phyloP scores from a whole-genome alignment of 1,140 invertebrate genomes.

The Trissolcus basalis region DNA sequence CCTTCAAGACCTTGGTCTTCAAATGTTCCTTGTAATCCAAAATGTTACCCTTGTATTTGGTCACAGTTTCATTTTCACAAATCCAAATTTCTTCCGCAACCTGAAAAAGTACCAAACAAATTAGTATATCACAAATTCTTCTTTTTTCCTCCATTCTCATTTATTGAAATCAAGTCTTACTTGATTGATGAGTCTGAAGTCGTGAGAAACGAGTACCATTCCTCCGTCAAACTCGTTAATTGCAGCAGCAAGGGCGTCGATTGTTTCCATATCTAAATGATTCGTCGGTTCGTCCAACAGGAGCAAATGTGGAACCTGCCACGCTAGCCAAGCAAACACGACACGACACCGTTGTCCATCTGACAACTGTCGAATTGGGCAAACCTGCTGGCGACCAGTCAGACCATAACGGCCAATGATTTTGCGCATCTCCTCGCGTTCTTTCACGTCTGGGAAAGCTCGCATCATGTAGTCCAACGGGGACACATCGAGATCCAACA shows the following conservation, averaged over 20 bases:
- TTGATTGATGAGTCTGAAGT: conserved; percentile 98
- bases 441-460: conserved; percentile 97
- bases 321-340: conserved; percentile 97
- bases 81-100: conserved; percentile 99
- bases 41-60: conserved; percentile 98
- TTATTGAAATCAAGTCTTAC: conserved; percentile 76
- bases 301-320: conserved; percentile 95
- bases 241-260: conserved; percentile 97
- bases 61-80: conserved; percentile 96
- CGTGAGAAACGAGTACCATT: conserved; percentile 97
- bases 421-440: conserved; percentile 99
- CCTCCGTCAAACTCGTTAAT: conserved; percentile 99
- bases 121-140: conserved; percentile 1
- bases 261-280: conserved; percentile 99
- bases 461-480: conserved; percentile 99
- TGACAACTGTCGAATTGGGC: conserved; percentile 97
- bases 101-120: conserved; percentile 75
- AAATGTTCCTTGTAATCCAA: conserved; percentile 97
- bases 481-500: conserved; percentile 94
- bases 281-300: conserved; percentile 99
- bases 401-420: conserved; percentile 98
- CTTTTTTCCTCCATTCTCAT: background rate
- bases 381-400: conserved; percentile 97
- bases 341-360: conserved; percentile 99
- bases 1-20: conserved; percentile 87